phyloP scores from a whole-genome alignment of 2,113 vertebrate species.

The Oriolus oriolus region DNA sequence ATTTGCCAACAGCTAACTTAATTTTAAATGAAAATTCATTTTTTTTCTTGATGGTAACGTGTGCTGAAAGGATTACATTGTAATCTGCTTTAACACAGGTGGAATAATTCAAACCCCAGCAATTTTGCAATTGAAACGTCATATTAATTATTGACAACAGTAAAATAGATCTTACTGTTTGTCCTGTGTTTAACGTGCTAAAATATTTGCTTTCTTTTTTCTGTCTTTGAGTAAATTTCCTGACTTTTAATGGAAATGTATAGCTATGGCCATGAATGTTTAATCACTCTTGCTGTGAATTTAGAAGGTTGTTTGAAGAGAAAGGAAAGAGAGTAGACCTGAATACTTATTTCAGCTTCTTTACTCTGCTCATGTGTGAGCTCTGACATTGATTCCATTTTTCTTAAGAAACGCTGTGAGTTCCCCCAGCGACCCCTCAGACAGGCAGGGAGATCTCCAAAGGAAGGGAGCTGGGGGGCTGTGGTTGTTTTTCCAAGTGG shows the following conservation, averaged over 20 bases:
- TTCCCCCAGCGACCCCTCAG: not conserved
- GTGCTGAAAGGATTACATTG: not conserved
- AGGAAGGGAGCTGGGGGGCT: not conserved
- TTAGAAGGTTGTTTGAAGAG: not conserved
- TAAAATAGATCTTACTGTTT: not conserved
- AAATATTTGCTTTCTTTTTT: slow-evolving; percentile 10
- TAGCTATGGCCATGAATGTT: not conserved
- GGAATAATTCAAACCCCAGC: not conserved
- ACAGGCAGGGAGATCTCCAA: not conserved
- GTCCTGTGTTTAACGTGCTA: not conserved
- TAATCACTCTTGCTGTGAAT: not conserved
- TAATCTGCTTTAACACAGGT: not conserved
- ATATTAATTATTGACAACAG: not conserved
- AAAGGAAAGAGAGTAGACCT: not conserved
- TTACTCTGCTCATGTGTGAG: not conserved
- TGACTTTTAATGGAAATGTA: not conserved
- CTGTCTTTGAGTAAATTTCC: not conserved
- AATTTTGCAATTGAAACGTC: not conserved
- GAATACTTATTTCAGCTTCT: not conserved
- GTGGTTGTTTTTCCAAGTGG: not conserved
- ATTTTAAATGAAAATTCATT: not conserved
- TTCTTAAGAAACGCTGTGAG: not conserved
- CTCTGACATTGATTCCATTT: not conserved
- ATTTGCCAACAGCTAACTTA: not conserved
- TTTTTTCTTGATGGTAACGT: not conserved